Conservation (phyloP, 2,888 invertebrate genomes). For the Ganaspis brasiliensis region DNA sequence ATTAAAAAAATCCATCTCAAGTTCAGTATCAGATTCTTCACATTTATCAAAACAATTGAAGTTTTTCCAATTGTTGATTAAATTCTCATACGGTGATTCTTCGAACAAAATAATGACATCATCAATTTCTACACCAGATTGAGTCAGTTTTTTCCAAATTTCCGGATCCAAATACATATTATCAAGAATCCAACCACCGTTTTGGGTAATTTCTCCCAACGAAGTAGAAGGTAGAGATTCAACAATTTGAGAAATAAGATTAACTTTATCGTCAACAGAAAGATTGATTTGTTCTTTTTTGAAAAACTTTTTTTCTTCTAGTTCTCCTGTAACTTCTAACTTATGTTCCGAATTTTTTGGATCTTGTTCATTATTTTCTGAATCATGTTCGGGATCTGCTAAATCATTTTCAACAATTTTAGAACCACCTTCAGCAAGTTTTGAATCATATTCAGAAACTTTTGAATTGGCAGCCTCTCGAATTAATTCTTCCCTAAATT, state of each 20-base stretch:
- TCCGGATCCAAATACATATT: slow-evolving; percentile 82
- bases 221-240: slow-evolving; percentile 62
- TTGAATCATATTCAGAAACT: too few species aligned
- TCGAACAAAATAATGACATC: slow-evolving; percentile 83
- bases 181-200: slow-evolving; percentile 85
- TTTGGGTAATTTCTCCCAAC: slow-evolving; percentile 25
- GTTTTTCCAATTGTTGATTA: slow-evolving; percentile 72
- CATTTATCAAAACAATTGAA: too few species aligned
- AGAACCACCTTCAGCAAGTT: too few species aligned
- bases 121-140: slow-evolving; percentile 82
- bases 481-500: too few species aligned
- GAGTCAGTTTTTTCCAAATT: slow-evolving; percentile 81
- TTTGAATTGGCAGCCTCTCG: too few species aligned
- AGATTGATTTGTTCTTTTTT: slow-evolving; percentile 80
- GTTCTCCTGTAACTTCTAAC: too few species aligned
- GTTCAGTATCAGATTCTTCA: too few species aligned
- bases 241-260: slow-evolving; percentile 79
- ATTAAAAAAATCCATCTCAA: too few species aligned
- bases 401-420: too few species aligned
- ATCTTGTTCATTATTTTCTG: too few species aligned
- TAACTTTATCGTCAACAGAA: slow-evolving; percentile 80
- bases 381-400: slow-evolving; percentile 62
- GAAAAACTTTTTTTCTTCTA: too few species aligned
- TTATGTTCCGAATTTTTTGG: too few species aligned
- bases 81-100: slow-evolving; percentile 79